Evolutionary conservation across 2,113 vertebrate genomes (phyloP).

Genomic region (Panthera leo): DNA sequence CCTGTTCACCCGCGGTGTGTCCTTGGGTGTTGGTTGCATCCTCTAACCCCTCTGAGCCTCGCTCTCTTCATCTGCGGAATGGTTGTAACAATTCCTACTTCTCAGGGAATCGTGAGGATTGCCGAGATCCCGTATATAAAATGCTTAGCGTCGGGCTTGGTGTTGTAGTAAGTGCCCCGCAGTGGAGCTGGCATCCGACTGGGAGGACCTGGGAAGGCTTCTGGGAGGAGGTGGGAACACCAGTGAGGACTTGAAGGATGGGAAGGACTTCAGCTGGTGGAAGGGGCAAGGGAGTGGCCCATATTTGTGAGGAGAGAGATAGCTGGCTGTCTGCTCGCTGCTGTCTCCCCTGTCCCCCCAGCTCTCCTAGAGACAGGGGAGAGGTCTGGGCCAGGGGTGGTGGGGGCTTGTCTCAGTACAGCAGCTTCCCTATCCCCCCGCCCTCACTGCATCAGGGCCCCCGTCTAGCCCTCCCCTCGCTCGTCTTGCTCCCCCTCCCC

Average conservation of each 20-base stretch:
- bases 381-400: background rate
- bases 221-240: background rate
- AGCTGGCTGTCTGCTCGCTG: background rate
- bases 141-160: background rate
- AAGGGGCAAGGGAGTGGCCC: background rate
- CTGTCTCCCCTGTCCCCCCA: no score
- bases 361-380: background rate
- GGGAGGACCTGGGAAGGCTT: background rate
- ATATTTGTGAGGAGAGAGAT: background rate
- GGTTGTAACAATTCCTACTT: background rate
- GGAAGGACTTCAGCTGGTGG: background rate
- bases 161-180: background rate
- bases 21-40: background rate
- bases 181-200: background rate
- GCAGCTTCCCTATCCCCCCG: background rate
- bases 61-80: background rate
- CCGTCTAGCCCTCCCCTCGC: constrained; percentile 34
- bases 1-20: background rate
- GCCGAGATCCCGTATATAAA: background rate
- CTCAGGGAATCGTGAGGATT: background rate
- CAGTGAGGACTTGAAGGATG: background rate
- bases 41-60: background rate
- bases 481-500: constrained; percentile 72
- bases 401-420: background rate
- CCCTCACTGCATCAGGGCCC: background rate